phyloP scores from a whole-genome alignment of 2,888 invertebrate genomes.

The Gonocerus acuteangulatus region DNA sequence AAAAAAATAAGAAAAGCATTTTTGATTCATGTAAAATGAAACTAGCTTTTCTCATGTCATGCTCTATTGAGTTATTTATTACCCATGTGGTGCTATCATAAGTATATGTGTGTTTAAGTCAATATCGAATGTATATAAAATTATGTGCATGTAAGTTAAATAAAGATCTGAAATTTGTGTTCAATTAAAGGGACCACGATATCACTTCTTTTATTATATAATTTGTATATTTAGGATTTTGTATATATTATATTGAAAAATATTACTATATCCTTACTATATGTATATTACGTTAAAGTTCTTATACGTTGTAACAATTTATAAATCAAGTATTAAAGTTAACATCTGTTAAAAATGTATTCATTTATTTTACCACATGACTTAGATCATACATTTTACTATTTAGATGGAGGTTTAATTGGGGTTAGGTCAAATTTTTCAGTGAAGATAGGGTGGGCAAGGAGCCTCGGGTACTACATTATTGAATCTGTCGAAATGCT shows the following conservation, averaged over 20 bases:
- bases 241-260: constrained; percentile 15
- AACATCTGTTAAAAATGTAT: constrained; percentile 5
- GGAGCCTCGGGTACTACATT: constrained; percentile 12
- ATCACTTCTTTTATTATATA: neutral
- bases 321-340: constrained; percentile 17
- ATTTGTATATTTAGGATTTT: constrained; percentile 22
- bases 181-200: constrained; percentile 19
- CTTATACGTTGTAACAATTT: constrained; percentile 16
- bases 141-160: constrained; percentile 7
- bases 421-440: no score
- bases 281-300: constrained; percentile 18
- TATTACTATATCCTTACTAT: constrained; percentile 5
- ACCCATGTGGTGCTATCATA: constrained; percentile 13
- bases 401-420: no score
- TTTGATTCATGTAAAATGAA: neutral
- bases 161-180: constrained; percentile 17
- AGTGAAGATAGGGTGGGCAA: constrained; percentile 12
- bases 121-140: constrained; percentile 8
- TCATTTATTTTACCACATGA: neutral
- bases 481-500: constrained; percentile 16
- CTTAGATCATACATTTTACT: no score
- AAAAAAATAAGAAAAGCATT: neutral
- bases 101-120: neutral
- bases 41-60: neutral
- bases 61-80: constrained; percentile 10